These are phyloP conservation scores for Geotrypetes seraphini DNA, from an alignment of 2,797 vertebrate genomes.

Conservation along the genomic window DNA sequence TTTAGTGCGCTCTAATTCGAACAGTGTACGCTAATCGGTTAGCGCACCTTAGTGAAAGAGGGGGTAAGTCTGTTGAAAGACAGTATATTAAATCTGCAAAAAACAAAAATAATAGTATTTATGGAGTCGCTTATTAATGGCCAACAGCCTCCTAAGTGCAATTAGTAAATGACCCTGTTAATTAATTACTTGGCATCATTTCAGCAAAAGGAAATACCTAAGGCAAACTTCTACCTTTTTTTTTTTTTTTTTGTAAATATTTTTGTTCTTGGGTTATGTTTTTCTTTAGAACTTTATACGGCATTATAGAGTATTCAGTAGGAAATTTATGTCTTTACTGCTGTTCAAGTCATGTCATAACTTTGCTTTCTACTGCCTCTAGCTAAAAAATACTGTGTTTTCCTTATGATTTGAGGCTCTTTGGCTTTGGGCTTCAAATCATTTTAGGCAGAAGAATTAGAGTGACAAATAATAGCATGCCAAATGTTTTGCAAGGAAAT, in stretches of 20 bases:
- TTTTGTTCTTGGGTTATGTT: neutral
- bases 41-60: too few species aligned
- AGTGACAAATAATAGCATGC: neutral
- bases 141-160: too few species aligned
- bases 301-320: too few species aligned
- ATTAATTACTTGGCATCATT: too few species aligned
- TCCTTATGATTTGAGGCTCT: conserved; percentile 2
- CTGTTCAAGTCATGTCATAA: neutral
- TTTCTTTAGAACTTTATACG: neutral
- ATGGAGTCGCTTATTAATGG: too few species aligned
- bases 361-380: conserved; percentile 1
- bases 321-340: too few species aligned
- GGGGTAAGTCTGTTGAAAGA: too few species aligned
- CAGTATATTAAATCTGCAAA: too few species aligned
- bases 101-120: too few species aligned
- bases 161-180: too few species aligned
- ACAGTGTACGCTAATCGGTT: too few species aligned
- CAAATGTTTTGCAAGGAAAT: conserved; percentile 2
- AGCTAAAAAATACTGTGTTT: conserved; percentile 8
- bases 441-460: conserved; percentile 4
- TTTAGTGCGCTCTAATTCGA: too few species aligned
- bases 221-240: neutral
- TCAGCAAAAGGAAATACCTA: neutral
- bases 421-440: conserved; percentile 5
- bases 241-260: neutral